Evolutionary conservation across 2,888 invertebrate genomes (phyloP), one percentile per base, ranked within the genome.

Genomic region (Masnerella sp.): DNA sequence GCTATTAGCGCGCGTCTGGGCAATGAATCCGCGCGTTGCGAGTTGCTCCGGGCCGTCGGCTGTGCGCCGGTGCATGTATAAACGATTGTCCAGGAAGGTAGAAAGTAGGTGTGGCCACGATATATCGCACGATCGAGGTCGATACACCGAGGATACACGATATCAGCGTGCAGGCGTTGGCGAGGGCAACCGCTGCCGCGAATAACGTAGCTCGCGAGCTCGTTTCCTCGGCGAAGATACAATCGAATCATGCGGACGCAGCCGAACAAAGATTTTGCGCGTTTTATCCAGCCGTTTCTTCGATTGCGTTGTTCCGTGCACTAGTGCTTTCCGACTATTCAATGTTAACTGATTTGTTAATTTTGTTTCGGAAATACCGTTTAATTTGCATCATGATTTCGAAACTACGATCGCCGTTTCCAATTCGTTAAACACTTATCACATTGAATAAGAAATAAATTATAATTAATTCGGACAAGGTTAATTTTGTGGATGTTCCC

Each of bases 101-200:
- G 80, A 84, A 83, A 81, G 82, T 83, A 79, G 83, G 83, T 78
- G 82, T 80, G 83, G 74, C 78, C 67, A 73, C 65, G 76, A 79
- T 79, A 76, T 78, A 80, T 78, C 78, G 78, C 68, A 56, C 74
- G 77, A 74, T 78, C 76, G 76, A 76, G 79, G 78, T 78, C 79
- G 78, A 79, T 80, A 73, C 73, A 76, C 73, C 71, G 76, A 74
- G 75, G 70, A 73, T 76, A 74, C 69, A 51, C 69, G 76, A 76
- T 74, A 76, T 62, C 69, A 70, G 58, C 28, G 68, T 45, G 67
- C 69, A 61, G 68, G 69, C 74, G 74, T 71, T 76, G 67, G 67
- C 68, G 52, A 58, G 59, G 65, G 64, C 69, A 65, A 74, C 14
- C 45, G 36, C 58, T 69, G 58, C 59, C 42, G 36, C 42, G 54